Evolutionary conservation across 1,140 invertebrate species (phyloP), one percentile per base, ranked within the genome.

Genomic region (Drosophila sproati): DNA sequence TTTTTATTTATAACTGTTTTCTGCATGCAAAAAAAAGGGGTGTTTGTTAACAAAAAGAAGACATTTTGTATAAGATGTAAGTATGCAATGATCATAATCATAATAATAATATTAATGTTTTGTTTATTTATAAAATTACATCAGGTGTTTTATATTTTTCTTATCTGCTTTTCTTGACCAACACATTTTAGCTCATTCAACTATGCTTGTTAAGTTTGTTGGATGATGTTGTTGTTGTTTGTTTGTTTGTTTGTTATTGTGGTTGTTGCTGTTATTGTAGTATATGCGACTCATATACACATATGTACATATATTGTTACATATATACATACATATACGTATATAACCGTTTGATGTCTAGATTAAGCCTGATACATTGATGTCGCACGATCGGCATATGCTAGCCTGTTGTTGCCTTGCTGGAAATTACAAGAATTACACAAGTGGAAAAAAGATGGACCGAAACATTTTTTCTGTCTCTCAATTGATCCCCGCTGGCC

Each of bases 91-190:
- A 70, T 70, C 52, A 60, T 78, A 48, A 81, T 73, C 48, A 60
- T 60, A 52, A 50, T 70, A 72, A 77, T 76, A 86, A 80, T 78
- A 66, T 75, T 57, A 73, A 62, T 50, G 73, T 62, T 64, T 41
- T 80, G 75, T 68, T 83, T 83, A 88, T 88, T 83, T 83, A 88
- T 88, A 77, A 73, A 89, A 89, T 89, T 88, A 88, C 80, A 81
- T 88, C 85, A 88, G 85, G 85, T 88, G 69, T 82, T 67, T 75
- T 64, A 66, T 66, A 63, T 74, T 73, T 76, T 66, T 68, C 57
- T 75, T 72, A 68, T 31, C 54, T 76, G 60, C 52, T 77, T 62
- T 82, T 72, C 45, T 39, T 31, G 10, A 62, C 66, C 72, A 74
- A 74, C 57, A 70, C 39, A 12, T 45, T 67, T 71, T 54, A 55